Evolutionary conservation across 1,140 invertebrate species (phyloP), one percentile per base, ranked within the genome.

Genomic region (Olivierus martensii): DNA sequence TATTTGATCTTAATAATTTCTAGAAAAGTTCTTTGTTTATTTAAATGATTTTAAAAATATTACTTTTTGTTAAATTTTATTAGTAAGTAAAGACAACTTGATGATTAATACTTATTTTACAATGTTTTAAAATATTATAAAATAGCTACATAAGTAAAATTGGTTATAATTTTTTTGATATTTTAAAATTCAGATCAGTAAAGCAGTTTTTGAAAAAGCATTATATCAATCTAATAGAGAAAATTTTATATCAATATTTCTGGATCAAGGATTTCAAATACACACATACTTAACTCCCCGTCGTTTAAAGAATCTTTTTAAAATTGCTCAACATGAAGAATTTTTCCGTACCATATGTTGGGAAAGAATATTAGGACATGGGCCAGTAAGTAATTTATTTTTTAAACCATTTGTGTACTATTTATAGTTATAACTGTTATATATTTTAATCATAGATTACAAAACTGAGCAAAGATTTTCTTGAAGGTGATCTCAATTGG

Each of bases 171-270:
- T 43, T 3, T 43, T 3, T 21, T 43, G 41, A 43, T 18, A 6
- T 14, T 14, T 46, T n/a, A 18, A 17, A 46, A 34, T n/a, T 46
- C 58, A 71, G 68, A 62, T 72, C 5, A 63, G 68, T 28, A 65
- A 68, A 46, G 51, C 62, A 19, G 57, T 71, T 14, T 71, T 72
- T 62, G 66, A 71, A 48, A 60, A 69, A 55, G 66, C 69, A 0
- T 53, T 72, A 36, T 48, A 69, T 15, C 57, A 63, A 53, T 53
- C 60, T 14, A 63, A 68, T 15, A 59, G 70, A 35, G 70, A 72
- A 57, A 65, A 66, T 35, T 72, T 72, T 61, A 65, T 72, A 0
- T 68, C 69, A 10, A 47, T 72, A n/a, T 71, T 72, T 53, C 53
- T 72, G 9, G 60, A 68, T 15, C 63, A 67, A 45, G 67, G 67